These are phyloP conservation scores for Aplocera efformata DNA, from an alignment of 2,888 invertebrate genomes.

Conservation along the genomic window DNA sequence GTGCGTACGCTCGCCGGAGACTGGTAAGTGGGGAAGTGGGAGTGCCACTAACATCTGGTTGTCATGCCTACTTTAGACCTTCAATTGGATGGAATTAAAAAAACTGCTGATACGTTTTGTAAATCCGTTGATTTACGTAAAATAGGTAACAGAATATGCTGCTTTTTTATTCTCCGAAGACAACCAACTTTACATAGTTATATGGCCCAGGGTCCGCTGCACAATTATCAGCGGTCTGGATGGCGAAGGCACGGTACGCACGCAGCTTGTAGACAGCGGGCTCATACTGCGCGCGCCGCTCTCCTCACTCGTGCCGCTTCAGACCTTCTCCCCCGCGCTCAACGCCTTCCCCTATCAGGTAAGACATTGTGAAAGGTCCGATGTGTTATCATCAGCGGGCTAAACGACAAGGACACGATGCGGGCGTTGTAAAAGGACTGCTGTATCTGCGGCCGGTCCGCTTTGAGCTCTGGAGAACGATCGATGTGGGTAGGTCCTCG, in stretches of 20 bases:
- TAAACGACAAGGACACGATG: too few species aligned
- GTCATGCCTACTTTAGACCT: background rate
- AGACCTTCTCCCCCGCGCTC: conserved; percentile 75
- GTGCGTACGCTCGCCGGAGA: conserved; percentile 74
- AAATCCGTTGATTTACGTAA: too few species aligned
- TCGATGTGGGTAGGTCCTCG: too few species aligned
- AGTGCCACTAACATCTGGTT: background rate
- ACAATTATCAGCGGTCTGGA: conserved; percentile 68
- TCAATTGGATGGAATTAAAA: too few species aligned
- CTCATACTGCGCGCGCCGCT: conserved; percentile 68
- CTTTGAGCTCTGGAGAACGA: too few species aligned
- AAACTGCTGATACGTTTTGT: too few species aligned
- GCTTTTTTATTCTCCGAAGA: too few species aligned
- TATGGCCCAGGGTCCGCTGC: conserved; percentile 60
- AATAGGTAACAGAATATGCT: too few species aligned
- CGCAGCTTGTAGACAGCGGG: conserved; percentile 72
- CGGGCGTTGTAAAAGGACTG: too few species aligned
- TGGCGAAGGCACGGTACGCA: conserved; percentile 70
- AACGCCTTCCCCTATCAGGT: conserved; percentile 81
- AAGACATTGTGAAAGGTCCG: conserved; percentile 8
- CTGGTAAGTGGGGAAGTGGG: conserved; percentile 46
- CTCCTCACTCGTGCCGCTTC: conserved; percentile 68
- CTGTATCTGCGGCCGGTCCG: too few species aligned
- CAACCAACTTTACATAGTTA: too few species aligned
- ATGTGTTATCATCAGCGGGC: too few species aligned